phyloP scores from a whole-genome alignment of 2,113 vertebrate species.

The Cettia cetti region DNA sequence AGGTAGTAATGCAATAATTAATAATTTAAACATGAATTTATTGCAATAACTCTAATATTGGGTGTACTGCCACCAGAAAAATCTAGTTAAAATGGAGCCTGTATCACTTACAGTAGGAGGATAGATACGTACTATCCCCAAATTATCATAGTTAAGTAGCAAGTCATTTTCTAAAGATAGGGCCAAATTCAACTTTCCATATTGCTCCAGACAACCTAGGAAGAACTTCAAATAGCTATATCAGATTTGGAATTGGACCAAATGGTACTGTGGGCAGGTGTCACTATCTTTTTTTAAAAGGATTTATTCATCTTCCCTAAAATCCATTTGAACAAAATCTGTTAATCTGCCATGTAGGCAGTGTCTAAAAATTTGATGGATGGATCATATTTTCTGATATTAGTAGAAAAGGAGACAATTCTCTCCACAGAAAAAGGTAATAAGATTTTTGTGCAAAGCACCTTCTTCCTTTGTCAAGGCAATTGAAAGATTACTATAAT shows the following conservation, averaged over 20 bases:
- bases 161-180: background rate
- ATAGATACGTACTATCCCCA: background rate
- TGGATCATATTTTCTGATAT: background rate
- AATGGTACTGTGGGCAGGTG: background rate
- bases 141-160: background rate
- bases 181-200: background rate
- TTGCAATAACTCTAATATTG: background rate
- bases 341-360: background rate
- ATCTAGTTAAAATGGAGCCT: background rate
- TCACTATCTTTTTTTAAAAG: background rate
- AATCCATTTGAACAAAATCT: slow-evolving; percentile 1
- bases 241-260: background rate
- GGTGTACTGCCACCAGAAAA: background rate
- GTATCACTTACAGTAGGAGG: background rate
- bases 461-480: background rate
- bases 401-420: background rate
- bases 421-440: background rate
- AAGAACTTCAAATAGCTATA: background rate
- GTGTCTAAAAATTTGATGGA: background rate
- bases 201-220: background rate
- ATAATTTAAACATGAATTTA: slow-evolving; percentile 37
- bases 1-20: slow-evolving; percentile 35
- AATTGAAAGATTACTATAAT: background rate
- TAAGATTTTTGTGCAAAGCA: background rate
- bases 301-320: background rate